Evolutionary conservation across 2,797 vertebrate genomes (phyloP), one percentile per base, ranked within the genome.

Genomic region (Acrossocheilus fasciatus): DNA sequence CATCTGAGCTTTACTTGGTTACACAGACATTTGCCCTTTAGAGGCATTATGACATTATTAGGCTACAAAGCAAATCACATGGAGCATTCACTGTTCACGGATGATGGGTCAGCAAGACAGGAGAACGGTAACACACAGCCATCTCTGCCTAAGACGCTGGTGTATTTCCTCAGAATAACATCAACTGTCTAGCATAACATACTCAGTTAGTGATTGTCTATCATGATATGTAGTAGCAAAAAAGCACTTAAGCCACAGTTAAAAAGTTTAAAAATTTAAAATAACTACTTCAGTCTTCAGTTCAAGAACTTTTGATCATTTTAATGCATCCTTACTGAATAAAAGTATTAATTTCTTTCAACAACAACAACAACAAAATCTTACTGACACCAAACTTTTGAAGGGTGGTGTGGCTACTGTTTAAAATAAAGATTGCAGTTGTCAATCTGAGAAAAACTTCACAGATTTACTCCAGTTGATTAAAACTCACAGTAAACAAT

Each of bases 11-110:
- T 85, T 75, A 57, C 64, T 82, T 17, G 5, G 86, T 87, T 85
- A 83, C 62, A 86, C 54, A 75, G 78, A 39, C 68, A 34, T 81
- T 82, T 83, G 50, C n/a, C 82, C 84, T 79, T 87, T 78, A 88
- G 18, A 77, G 90, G 84, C 43, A 18, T 84, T 75, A 88, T 45
- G 0, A 84, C 41, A 82, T 87, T 82, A 82, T 87, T 82, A 83
- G 54, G 79, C 78, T 77, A 82, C n/a, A 84, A 89, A 90, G 84
- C 89, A 87, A 54, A 50, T 90, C 45, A 86, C 83, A 70, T 52
- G 70, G 83, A 76, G 73, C 76, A 57, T 81, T 90, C 8, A 72
- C 69, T 89, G 36, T 79, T 82, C 81, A 90, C 20, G 47, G 81
- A 36, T 90, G 75, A 91, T 26, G 20, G 79, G 84, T 89, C 86